These are phyloP conservation scores for Xestia c-nigrum DNA, from an alignment of 2,888 invertebrate genomes.

Conservation along the genomic window DNA sequence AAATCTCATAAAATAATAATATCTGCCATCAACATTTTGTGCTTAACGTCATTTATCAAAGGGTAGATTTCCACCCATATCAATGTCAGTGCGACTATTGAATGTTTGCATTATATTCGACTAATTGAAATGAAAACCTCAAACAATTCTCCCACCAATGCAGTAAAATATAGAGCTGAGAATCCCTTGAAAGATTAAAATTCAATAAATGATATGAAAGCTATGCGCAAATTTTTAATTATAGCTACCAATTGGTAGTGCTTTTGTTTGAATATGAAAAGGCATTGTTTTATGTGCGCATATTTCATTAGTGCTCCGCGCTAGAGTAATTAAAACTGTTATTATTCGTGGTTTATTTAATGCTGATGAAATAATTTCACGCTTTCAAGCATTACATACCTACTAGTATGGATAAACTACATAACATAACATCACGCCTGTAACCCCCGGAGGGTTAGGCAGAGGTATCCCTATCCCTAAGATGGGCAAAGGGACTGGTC, in stretches of 20 bases:
- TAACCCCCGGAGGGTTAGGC: not conserved
- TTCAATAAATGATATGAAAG: conserved; percentile 8
- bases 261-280: conserved; percentile 45
- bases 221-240: conserved; percentile 31
- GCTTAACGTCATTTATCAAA: conserved; percentile 44
- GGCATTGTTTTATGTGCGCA: conserved; percentile 42
- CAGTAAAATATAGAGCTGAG: not conserved
- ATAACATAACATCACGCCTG: not conserved
- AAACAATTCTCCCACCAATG: conserved; percentile 3
- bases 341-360: conserved; percentile 12
- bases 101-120: conserved; percentile 30
- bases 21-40: conserved; percentile 22
- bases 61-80: conserved; percentile 47
- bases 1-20: conserved; percentile 20
- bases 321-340: conserved; percentile 23
- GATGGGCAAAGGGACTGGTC: no score
- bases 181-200: conserved; percentile 3
- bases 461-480: no score
- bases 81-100: conserved; percentile 47
- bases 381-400: not conserved
- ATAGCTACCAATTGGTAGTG: conserved; percentile 8
- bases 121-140: conserved; percentile 23
- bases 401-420: not conserved
- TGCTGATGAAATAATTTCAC: not conserved
- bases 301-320: conserved; percentile 29